Base-by-base conservation (phyloP, 1,140 invertebrate genomes). In the Atopsyche davidsoni region DNA sequence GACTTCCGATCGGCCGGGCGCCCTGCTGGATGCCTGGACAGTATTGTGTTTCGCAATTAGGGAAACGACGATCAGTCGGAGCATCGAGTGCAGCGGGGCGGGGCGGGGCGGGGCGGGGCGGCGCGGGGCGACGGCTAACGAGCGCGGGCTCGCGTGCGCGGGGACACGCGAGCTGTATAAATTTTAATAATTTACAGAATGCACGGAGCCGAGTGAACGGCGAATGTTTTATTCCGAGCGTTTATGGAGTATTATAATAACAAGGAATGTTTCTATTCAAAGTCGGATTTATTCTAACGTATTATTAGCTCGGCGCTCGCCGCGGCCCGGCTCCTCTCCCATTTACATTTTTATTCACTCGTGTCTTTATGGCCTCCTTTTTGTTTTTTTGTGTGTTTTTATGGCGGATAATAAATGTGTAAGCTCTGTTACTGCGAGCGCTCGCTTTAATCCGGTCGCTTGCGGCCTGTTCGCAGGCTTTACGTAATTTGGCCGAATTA, bases 271-370 rank as follows among this genome's bases (percentile, higher is more conserved):
- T 45, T 40, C 46, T 40, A 41, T 40, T 40, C 24, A 40, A 23
- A 21, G 24, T 32, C 25, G n/a, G 25, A 41, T 49, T 49, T 49
- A 42, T 49, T 41, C 13, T 22, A 28, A 49, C 25, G 9, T 47
- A 31, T 39, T n/a, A 1, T 7, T 28, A 9, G 32, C 14, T 7
- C 31, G 17, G n/a, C 21, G 40, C 16, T 31, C 21, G 50, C 38
- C 43, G 18, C 24, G 23, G 28, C 44, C 35, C 11, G 19, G 16
- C 24, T 34, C 24, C 13, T 23, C 25, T 53, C 28, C 36, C 51
- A 53, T 53, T 53, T 47, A 46, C 44, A 53, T 53, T 53, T 52
- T 53, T 53, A 47, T 53, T 23, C 31, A 44, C 18, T 46, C 36
- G 28, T 46, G 31, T 32, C 43, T 28, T 46, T 35, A n/a, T 28